Evolutionary conservation across 2,888 invertebrate species (phyloP), one percentile per base, ranked within the genome.

Genomic region (Himalopsyche japonica): DNA sequence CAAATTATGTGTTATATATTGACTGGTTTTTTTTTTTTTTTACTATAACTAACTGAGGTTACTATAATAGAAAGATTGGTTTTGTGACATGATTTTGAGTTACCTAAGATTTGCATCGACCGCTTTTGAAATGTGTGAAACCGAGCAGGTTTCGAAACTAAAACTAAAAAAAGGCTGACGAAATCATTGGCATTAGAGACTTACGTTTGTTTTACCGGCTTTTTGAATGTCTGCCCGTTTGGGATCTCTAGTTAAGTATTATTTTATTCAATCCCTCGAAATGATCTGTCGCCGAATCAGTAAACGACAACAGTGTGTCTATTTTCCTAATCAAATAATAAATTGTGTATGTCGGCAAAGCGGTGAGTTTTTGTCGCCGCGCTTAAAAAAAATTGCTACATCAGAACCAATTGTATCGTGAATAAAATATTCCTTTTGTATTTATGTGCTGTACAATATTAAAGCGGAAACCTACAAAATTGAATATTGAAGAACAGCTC

Each of bases 101-200:
- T 24, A 78, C 27, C 43, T 77, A 37, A 82, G 30, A 70, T 57
- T 34, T 27, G 43, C 34, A 82, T 49, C 15, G 47, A 81, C 77
- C 37, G 77, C 76, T 81, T 81, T 81, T 47, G 34, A 81, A 80
- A 84, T 48, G 84, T 82, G 34, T 48, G 76, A 82, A 77, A 82
- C 57, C 47, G 12, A 30, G 32, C 70, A 80, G 76, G n/a, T 27
- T 70, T 32, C 76, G 70, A 47, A 84, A 43, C 48, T 81, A 81
- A 70, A 30, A 34, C 18, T 76, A 76, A 79, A 30, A 48, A 79
- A 84, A 84, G 86, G 82, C 84, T 84, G 86, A 86, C 24, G 78
- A 82, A 15, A 78, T 57, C 43, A 84, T 82, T 82, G 86, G 86
- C 86, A 86, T 80, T 82, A 48, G 86, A 82, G 86, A 86, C 86